phyloP scores from a whole-genome alignment of 2,797 vertebrate species.

The Darevskia mixta region DNA sequence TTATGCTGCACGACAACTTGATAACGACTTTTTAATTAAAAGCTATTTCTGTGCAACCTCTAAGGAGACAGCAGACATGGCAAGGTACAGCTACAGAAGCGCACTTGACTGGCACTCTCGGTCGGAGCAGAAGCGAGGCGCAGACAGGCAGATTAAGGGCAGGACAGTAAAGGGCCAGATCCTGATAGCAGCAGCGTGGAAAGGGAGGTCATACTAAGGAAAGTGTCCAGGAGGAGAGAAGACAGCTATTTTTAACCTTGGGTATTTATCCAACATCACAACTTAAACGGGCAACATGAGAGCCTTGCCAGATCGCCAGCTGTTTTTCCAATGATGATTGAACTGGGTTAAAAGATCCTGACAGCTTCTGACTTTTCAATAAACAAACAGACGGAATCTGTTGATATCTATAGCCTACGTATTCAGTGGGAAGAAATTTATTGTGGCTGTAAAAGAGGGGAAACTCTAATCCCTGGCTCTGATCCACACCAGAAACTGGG shows the following conservation, averaged over 20 bases:
- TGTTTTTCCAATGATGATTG: background rate
- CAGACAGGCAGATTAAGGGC: no score
- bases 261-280: background rate
- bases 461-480: background rate
- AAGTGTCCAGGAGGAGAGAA: background rate
- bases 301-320: background rate
- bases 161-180: background rate
- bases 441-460: background rate
- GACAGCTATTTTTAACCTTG: background rate
- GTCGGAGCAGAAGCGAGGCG: no score
- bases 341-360: background rate
- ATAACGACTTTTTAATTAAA: slow-evolving; percentile 74
- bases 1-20: slow-evolving; percentile 62
- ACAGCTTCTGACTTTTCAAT: background rate
- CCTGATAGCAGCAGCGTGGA: fast-evolving
- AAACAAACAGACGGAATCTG: background rate
- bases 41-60: slow-evolving; percentile 68
- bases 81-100: slow-evolving; percentile 39
- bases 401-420: background rate
- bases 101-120: slow-evolving; percentile 9
- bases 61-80: slow-evolving; percentile 41
- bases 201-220: fast-evolving
- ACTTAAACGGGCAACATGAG: fast-evolving
- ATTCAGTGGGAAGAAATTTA: background rate
- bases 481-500: background rate